A percentile compares a stretch with the other conserved stretches of the same genome.
Conservation (phyloP, 1,140 invertebrate species). For the Cydia amplana region DNA sequence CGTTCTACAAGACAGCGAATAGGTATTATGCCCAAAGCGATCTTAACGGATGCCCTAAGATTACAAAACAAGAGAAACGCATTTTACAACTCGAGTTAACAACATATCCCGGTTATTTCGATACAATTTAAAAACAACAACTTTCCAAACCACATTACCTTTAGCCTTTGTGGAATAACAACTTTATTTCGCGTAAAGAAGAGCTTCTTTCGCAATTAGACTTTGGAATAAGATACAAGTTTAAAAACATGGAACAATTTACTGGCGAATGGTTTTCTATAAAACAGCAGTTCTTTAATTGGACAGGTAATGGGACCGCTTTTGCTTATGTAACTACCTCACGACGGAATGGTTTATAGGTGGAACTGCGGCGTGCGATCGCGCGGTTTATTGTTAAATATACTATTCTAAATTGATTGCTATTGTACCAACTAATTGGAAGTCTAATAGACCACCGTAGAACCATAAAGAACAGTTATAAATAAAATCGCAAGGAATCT, state of each 20-base stretch:
- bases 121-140: conserved; percentile 11
- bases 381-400: too few species aligned
- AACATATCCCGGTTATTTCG: background rate
- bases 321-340: background rate
- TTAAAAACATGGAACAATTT: conserved; percentile 4
- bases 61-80: background rate
- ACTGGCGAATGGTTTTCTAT: background rate
- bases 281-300: conserved; percentile 9
- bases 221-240: background rate
- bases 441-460: too few species aligned
- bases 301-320: background rate
- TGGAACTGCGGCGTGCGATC: background rate
- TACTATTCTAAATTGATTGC: too few species aligned
- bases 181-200: conserved; percentile 1
- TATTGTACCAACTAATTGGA: too few species aligned
- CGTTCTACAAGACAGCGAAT: too few species aligned
- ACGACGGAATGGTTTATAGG: background rate
- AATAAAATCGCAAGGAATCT: too few species aligned
- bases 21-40: too few species aligned
- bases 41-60: too few species aligned
- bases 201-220: conserved; percentile 3
- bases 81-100: background rate
- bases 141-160: conserved; percentile 9
- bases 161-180: conserved; percentile 2
- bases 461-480: too few species aligned